Evolutionary conservation across 1,140 invertebrate genomes (phyloP), one percentile per base, ranked within the genome.

Genomic region (Drosophila pachea): DNA sequence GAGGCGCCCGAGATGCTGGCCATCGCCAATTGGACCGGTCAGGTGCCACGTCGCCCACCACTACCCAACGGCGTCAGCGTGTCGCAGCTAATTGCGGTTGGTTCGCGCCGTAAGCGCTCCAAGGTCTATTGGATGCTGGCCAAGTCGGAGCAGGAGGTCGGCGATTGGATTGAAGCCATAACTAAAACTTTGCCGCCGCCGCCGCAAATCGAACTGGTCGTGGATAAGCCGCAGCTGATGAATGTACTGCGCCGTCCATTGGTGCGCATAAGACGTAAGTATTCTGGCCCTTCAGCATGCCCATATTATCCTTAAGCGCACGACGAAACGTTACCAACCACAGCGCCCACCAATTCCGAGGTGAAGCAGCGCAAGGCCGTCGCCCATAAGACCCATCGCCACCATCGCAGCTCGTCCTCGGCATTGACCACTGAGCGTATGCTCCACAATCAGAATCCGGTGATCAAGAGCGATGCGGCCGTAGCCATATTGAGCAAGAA

Each of bases 1-100:
- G 94, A 95, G 73, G 93, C 94, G 4, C 94, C 94, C 0, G 94
- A 95, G 78, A 92, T 95, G 91, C 89, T 95, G 68, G 94, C 94
- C n/a, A 94, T 94, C 6, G 93, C 94, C 3, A 93, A 93, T 64
- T 95, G 93, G 93, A 95, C 94, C 0, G 91, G 92, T 0, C 90
- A 92, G 76, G 93, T 95, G 59, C 94, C 94, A 0, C 91, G 91
- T 55, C 90, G 94, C 67, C 94, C 94, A 0, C 91, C 92, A 11
- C 89, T 95, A 42, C 94, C 94, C 2, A 91, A 91, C 0, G 92
- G 92, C 1, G 93, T 93, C 45, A 91, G 91, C 56, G 89, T 94
- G 7, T 92, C 92, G 7, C 94, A 94, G 81, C 88, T 95, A 11
- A 93, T 95, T 89, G 94, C 94, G 0, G 91, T 95, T 22, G 94